Evolutionary conservation across 2,888 invertebrate species (phyloP).

Genomic region (Alitta virens): DNA sequence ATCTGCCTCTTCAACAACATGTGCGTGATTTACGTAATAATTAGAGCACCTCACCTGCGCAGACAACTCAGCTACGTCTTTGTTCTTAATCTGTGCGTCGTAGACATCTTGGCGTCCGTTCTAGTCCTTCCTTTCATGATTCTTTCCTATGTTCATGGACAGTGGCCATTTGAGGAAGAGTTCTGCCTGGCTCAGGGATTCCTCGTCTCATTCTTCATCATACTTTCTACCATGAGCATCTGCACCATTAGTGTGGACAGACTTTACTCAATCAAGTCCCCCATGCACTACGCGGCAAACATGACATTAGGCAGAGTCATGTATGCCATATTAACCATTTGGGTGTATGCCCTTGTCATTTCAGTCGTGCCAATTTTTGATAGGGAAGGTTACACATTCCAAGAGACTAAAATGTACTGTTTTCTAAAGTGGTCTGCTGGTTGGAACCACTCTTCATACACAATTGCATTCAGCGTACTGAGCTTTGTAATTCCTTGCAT

Average conservation of each 20-base stretch:
- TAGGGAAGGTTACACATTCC: background rate
- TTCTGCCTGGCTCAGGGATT: background rate
- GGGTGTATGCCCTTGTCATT: background rate
- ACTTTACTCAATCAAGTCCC: conserved; percentile 1
- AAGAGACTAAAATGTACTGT: background rate
- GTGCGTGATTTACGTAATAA: too few species aligned
- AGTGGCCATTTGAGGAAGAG: background rate
- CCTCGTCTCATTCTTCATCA: background rate
- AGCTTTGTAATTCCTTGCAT: background rate
- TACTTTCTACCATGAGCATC: background rate
- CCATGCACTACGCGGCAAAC: background rate
- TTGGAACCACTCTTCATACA: background rate
- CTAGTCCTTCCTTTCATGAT: background rate
- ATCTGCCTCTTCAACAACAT: too few species aligned
- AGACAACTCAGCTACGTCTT: background rate
- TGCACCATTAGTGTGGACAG: conserved; percentile 3
- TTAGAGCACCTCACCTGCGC: too few species aligned
- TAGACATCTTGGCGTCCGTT: background rate
- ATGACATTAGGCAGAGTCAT: background rate
- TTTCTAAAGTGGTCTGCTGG: background rate
- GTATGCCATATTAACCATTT: background rate
- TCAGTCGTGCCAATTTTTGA: background rate
- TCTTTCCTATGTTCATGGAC: background rate
- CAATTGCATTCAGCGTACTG: background rate
- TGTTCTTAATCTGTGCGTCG: conserved; percentile 3